These are phyloP conservation scores for Trichechus manatus DNA, from an alignment of 2,113 vertebrate genomes.

Conservation along the genomic window DNA sequence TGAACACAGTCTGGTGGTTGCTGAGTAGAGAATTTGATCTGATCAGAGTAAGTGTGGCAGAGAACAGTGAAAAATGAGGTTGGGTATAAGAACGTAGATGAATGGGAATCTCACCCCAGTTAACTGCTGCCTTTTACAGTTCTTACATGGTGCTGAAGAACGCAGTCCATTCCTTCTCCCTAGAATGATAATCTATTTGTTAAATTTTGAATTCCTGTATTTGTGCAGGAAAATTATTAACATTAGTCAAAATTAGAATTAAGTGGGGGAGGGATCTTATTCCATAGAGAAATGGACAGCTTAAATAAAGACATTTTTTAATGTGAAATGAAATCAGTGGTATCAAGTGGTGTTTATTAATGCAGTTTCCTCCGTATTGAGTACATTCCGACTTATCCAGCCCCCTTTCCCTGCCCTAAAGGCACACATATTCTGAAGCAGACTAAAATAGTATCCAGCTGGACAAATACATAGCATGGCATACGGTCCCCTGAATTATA, in stretches of 20 bases:
- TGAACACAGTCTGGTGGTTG: neutral
- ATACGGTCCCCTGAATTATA: neutral
- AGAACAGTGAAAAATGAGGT: neutral
- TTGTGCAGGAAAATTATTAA: neutral
- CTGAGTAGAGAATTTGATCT: neutral
- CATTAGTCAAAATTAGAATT: neutral
- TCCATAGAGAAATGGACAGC: neutral
- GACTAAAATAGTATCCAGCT: neutral
- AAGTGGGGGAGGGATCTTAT: neutral
- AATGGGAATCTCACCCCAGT: neutral
- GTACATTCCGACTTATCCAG: neutral
- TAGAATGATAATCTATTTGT: neutral
- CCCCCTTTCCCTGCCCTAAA: neutral
- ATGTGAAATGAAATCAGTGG: constrained; percentile 7
- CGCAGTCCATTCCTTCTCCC: neutral
- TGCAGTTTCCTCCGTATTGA: neutral
- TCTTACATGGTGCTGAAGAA: neutral
- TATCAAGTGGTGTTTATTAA: neutral
- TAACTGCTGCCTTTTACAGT: neutral
- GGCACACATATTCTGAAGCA: neutral
- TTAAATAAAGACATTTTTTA: neutral
- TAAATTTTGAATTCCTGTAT: constrained; percentile 49
- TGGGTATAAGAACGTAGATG: neutral
- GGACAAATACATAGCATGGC: neutral
- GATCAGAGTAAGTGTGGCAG: neutral